A percentile compares a stretch with the other conserved stretches of the same genome.
These are phyloP conservation scores for Arenicola marina DNA, from an alignment of 2,888 invertebrate species.

Conservation along the genomic window DNA sequence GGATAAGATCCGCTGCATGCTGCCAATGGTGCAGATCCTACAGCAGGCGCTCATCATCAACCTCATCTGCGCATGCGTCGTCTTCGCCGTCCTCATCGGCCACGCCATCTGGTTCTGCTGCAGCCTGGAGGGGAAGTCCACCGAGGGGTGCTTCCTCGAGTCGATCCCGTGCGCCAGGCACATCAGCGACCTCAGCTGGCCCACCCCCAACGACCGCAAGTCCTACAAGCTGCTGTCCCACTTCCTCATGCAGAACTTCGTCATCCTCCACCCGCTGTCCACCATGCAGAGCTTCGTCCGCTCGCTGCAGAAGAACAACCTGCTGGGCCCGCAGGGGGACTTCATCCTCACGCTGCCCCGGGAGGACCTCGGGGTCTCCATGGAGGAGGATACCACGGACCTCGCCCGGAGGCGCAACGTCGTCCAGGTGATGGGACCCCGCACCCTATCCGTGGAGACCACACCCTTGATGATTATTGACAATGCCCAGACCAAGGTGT, in stretches of 20 bases:
- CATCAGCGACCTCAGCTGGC: background rate
- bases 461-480: background rate
- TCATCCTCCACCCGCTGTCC: background rate
- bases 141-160: background rate
- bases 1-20: background rate
- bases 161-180: background rate
- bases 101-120: background rate
- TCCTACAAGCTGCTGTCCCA: background rate
- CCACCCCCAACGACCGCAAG: too few species aligned
- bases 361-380: too few species aligned
- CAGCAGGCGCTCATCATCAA: background rate
- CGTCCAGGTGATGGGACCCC: too few species aligned
- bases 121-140: background rate
- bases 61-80: background rate
- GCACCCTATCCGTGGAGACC: too few species aligned
- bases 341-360: too few species aligned
- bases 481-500: background rate
- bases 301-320: too few species aligned
- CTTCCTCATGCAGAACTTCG: background rate
- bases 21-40: background rate
- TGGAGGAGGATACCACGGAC: too few species aligned
- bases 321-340: too few species aligned
- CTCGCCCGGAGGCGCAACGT: too few species aligned
- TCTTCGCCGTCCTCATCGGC: background rate
- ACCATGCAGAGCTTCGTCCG: background rate